Evolutionary conservation across 2,888 invertebrate genomes (phyloP).

Genomic region (Lochmaea capreae): DNA sequence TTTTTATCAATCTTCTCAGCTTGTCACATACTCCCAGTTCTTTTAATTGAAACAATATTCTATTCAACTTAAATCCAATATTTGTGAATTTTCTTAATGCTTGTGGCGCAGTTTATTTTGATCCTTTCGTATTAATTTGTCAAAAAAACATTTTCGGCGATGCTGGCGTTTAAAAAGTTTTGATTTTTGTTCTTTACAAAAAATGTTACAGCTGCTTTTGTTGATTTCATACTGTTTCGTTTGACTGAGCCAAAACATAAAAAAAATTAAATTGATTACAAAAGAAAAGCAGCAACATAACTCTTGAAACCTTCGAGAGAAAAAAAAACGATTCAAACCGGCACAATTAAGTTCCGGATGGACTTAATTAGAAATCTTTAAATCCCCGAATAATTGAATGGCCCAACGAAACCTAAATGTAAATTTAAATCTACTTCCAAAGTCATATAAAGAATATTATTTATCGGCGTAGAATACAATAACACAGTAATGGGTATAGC

Average conservation of each 20-base stretch:
- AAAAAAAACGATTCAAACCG: constrained; percentile 43
- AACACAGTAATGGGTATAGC: constrained; percentile 63
- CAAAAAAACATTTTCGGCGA: too few relatives aligned
- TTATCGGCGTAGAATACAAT: constrained; percentile 65
- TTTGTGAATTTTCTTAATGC: too few relatives aligned
- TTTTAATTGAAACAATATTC: too few relatives aligned
- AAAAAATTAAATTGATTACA: not conserved
- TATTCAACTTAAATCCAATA: too few relatives aligned
- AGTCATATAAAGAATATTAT: constrained; percentile 66
- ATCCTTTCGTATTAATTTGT: too few relatives aligned
- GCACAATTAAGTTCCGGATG: constrained; percentile 60
- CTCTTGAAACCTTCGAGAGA: not conserved
- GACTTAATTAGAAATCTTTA: constrained; percentile 61
- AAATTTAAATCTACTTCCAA: constrained; percentile 46
- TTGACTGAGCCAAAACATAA: not conserved
- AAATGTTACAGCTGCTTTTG: too few relatives aligned
- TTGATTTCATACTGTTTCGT: too few relatives aligned
- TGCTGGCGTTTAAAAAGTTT: too few relatives aligned
- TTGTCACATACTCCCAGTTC: too few relatives aligned
- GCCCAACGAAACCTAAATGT: constrained; percentile 51
- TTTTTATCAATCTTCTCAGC: too few relatives aligned
- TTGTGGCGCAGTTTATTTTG: too few relatives aligned
- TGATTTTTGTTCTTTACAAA: too few relatives aligned
- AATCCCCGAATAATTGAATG: constrained; percentile 60
- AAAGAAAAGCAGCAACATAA: constrained; percentile 18